A percentile compares a stretch with the other conserved stretches of the same genome.
Evolutionary conservation across 1,140 invertebrate species (phyloP).

Genomic region (Drosophila arizonae): DNA sequence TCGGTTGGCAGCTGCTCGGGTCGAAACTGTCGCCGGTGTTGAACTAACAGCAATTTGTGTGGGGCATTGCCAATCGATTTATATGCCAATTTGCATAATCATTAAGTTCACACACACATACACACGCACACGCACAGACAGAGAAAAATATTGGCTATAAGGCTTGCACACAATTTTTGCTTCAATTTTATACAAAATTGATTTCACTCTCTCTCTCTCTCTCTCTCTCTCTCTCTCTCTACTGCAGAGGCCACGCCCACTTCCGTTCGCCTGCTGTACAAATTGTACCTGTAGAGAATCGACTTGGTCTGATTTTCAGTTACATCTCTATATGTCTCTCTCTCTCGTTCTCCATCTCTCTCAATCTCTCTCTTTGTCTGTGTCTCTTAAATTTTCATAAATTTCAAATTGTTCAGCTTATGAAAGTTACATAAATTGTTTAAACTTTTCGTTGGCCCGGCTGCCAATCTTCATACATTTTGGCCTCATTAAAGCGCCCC

Average conservation of each 20-base stretch:
- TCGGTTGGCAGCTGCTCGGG: slow-evolving; percentile 2
- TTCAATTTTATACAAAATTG: slow-evolving; percentile 80
- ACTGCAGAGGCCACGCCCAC: not conserved
- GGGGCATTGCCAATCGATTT: slow-evolving; percentile 69
- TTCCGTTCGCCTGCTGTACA: slow-evolving; percentile 48
- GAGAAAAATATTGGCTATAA: slow-evolving; percentile 62
- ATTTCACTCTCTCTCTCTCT: slow-evolving; percentile 50
- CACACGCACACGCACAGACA: slow-evolving; percentile 12
- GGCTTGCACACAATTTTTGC: slow-evolving; percentile 73
- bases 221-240: slow-evolving; percentile 3
- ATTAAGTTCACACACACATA: slow-evolving; percentile 62
- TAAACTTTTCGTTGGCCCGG: slow-evolving; percentile 67
- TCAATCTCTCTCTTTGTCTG: not conserved
- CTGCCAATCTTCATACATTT: slow-evolving; percentile 70
- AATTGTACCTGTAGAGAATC: slow-evolving; percentile 63
- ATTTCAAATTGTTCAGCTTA: slow-evolving; percentile 64
- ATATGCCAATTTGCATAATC: slow-evolving; percentile 78
- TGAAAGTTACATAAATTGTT: slow-evolving; percentile 72
- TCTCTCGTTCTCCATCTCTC: not conserved
- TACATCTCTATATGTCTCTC: slow-evolving; percentile 13
- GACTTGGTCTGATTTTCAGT: slow-evolving; percentile 36
- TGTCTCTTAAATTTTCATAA: slow-evolving; percentile 73
- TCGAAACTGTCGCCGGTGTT: slow-evolving; percentile 43
- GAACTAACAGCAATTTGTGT: slow-evolving; percentile 58
- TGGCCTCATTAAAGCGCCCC: slow-evolving; percentile 79